A percentile compares a stretch with the other conserved stretches of the same genome.
Conservation (phyloP, 2,888 invertebrate genomes). For the Idaea biselata region DNA sequence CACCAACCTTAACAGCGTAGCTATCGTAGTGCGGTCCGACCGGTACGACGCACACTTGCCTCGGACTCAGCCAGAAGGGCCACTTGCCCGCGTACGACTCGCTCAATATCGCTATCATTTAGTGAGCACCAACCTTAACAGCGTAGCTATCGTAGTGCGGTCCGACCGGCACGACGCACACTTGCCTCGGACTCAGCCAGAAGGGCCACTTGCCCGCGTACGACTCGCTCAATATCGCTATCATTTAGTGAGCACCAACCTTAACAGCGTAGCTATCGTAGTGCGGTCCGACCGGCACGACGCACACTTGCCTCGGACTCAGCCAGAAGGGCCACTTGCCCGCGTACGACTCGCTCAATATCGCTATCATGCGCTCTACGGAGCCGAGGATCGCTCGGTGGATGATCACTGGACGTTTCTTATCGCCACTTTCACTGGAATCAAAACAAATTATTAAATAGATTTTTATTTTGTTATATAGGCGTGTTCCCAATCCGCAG, state of each 20-base stretch:
- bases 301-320: slow-evolving; percentile 93
- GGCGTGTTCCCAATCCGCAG: too few species aligned
- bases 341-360: slow-evolving; percentile 97
- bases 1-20: too few species aligned
- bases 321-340: slow-evolving; percentile 99
- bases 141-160: slow-evolving; percentile 94
- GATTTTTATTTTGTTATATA: background rate
- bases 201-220: too few species aligned
- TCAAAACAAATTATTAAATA: slow-evolving; percentile 18
- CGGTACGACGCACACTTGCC: too few species aligned
- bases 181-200: slow-evolving; percentile 98
- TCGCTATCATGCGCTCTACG: slow-evolving; percentile 98
- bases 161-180: slow-evolving; percentile 93
- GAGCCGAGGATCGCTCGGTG: slow-evolving; percentile 98
- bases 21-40: too few species aligned
- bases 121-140: slow-evolving; percentile 75
- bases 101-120: too few species aligned
- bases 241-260: slow-evolving; percentile 65
- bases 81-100: too few species aligned
- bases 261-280: slow-evolving; percentile 93
- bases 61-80: too few species aligned
- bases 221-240: too few species aligned
- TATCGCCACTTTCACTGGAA: slow-evolving; percentile 90
- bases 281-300: slow-evolving; percentile 94
- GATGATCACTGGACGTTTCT: slow-evolving; percentile 97